phyloP scores from a whole-genome alignment of 2,797 vertebrate species.

The Columba guinea region DNA sequence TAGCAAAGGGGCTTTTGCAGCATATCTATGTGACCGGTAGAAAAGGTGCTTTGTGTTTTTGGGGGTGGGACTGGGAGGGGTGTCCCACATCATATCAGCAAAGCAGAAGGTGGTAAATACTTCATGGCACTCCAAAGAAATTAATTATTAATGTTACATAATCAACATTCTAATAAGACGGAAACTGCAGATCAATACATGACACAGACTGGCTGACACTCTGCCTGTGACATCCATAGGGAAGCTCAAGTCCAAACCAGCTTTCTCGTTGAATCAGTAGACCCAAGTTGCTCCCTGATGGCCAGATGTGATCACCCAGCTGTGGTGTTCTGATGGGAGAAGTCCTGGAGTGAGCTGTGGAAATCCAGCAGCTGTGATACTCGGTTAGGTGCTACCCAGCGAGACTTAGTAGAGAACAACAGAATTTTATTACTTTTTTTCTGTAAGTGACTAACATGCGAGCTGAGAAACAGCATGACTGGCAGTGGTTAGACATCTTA shows the following conservation, averaged over 20 bases:
- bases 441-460: not conserved
- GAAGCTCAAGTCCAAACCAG: not conserved
- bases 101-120: not conserved
- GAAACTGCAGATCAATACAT: not conserved
- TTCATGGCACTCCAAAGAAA: not conserved
- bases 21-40: not conserved
- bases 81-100: not conserved
- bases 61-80: fast-evolving
- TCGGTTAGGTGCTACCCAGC: not conserved
- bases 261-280: not conserved
- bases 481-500: not conserved
- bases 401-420: not conserved
- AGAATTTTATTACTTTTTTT: not conserved
- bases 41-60: not conserved
- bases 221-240: not conserved
- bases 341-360: not conserved
- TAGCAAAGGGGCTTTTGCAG: not conserved
- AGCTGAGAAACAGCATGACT: not conserved
- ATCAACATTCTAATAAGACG: not conserved
- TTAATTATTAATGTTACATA: not conserved
- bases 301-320: not conserved
- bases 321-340: not conserved
- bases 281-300: not conserved
- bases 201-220: not conserved
- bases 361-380: not conserved